Evolutionary conservation across 2,113 vertebrate species (phyloP).

Genomic region (Athene noctua): DNA sequence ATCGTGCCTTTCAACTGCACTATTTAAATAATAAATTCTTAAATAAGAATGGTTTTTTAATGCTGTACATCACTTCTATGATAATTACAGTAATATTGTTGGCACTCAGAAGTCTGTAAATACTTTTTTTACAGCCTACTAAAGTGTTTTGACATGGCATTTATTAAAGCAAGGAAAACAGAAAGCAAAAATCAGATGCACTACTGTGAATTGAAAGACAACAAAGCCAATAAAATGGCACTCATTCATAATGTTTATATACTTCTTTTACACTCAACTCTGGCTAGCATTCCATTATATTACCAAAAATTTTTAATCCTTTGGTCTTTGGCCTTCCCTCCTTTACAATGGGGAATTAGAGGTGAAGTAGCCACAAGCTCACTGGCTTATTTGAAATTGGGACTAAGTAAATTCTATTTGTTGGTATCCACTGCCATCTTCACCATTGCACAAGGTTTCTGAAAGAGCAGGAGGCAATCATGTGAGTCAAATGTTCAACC

Average conservation of each 20-base stretch:
- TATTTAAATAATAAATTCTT: not conserved
- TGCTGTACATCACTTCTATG: not conserved
- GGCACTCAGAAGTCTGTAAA: conserved; percentile 15
- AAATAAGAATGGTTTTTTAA: not conserved
- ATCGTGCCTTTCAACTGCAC: not conserved
- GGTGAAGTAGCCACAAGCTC: not conserved
- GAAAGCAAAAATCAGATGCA: not conserved
- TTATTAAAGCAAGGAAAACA: not conserved
- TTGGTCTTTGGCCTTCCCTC: not conserved
- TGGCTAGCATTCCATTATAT: not conserved
- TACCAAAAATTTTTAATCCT: not conserved
- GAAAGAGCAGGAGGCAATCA: not conserved
- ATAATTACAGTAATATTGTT: conserved; percentile 18
- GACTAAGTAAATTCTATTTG: not conserved
- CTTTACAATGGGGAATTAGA: not conserved
- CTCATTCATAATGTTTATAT: not conserved
- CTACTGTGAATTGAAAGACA: not conserved
- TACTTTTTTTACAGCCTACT: conserved; percentile 18
- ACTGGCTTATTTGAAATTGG: not conserved
- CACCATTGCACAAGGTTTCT: not conserved
- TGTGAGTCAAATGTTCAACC: not conserved
- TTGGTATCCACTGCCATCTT: not conserved
- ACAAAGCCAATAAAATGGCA: not conserved
- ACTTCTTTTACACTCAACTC: not conserved
- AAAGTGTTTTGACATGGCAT: conserved; percentile 4